Evolutionary conservation across 1,140 invertebrate species (phyloP).

Genomic region (Littorina saxatilis): DNA sequence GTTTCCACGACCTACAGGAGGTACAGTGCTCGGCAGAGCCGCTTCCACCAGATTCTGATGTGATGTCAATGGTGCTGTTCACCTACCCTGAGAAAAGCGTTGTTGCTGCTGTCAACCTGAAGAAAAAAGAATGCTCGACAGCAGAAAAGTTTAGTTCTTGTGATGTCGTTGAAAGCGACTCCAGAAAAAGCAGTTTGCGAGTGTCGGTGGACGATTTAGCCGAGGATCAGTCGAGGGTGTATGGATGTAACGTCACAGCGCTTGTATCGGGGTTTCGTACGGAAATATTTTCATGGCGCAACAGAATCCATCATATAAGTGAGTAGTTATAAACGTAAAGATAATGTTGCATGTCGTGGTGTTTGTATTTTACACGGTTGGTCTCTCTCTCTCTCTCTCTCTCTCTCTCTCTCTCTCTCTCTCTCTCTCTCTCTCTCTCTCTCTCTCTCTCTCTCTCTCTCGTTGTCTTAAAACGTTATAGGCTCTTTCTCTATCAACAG

Average conservation of each 20-base stretch:
- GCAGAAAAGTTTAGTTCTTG: neutral
- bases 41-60: neutral
- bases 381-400: neutral
- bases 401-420: neutral
- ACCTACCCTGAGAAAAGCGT: neutral
- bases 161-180: neutral
- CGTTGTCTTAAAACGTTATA: neutral
- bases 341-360: no score
- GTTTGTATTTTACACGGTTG: no score
- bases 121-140: slow-evolving; percentile 17
- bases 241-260: slow-evolving; percentile 4
- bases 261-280: neutral
- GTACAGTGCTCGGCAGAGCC: neutral
- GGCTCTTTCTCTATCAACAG: no score
- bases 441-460: neutral
- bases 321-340: neutral
- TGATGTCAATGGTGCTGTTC: slow-evolving; percentile 16
- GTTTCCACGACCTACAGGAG: neutral
- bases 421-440: neutral
- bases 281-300: neutral
- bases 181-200: neutral
- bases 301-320: slow-evolving; percentile 1
- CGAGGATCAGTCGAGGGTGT: neutral
- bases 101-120: neutral
- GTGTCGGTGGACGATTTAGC: neutral